Percentiles rank a stretch among this genome's conserved stretches.
Conservation (phyloP, 2,113 vertebrate genomes). For the Chaetura pelagica region DNA sequence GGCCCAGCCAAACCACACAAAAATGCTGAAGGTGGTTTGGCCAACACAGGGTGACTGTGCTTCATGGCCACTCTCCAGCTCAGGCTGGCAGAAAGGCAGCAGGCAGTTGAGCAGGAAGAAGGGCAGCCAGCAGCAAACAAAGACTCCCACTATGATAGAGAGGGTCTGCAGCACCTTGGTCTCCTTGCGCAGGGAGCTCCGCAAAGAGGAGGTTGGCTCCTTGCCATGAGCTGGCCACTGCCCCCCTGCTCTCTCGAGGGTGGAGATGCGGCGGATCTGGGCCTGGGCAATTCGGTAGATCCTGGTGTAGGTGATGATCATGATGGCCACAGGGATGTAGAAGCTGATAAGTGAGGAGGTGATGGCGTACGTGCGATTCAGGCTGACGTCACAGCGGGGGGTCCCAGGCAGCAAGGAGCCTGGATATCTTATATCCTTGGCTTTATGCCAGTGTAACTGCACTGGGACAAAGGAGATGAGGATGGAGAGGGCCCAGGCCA, state of each 20-base stretch:
- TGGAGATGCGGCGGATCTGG: constrained; percentile 83
- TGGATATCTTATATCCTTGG: not conserved
- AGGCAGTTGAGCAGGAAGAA: constrained; percentile 87
- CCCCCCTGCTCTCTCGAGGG: constrained; percentile 79
- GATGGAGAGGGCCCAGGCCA: constrained; percentile 81
- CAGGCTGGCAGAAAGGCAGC: constrained; percentile 80
- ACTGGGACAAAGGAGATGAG: constrained; percentile 85
- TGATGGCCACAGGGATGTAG: constrained; percentile 83
- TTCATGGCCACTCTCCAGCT: not conserved
- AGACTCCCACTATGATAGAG: constrained; percentile 85
- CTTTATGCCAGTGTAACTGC: constrained; percentile 83
- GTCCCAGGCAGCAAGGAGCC: not conserved
- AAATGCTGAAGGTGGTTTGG: constrained; percentile 83
- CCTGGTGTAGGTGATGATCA: constrained; percentile 84
- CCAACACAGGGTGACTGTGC: constrained; percentile 70
- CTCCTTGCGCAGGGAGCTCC: constrained; percentile 82
- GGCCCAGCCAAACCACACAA: constrained; percentile 87
- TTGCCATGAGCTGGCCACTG: constrained; percentile 36
- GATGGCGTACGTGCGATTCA: constrained; percentile 82
- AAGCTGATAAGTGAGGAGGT: constrained; percentile 78
- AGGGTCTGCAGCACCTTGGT: constrained; percentile 86
- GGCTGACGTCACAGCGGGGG: constrained; percentile 76
- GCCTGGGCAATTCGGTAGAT: constrained; percentile 85
- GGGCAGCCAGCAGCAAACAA: constrained; percentile 86
- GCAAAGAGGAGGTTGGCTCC: constrained; percentile 64